Percentiles rank a stretch among this genome's conserved stretches.
Conservation (phyloP, 2,888 invertebrate genomes). For the Shargacucullia verbasci region DNA sequence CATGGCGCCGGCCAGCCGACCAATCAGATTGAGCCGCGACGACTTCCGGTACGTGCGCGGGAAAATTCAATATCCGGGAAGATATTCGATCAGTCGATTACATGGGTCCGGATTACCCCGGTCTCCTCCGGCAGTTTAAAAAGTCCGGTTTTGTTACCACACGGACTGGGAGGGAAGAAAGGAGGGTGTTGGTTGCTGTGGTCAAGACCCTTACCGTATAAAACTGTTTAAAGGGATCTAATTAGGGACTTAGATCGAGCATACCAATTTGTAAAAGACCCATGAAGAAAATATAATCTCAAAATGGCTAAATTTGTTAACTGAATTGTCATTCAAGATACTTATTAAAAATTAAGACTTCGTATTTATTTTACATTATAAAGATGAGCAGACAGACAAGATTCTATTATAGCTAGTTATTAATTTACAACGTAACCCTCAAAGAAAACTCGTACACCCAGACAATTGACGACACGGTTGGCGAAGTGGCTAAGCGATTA, state of each 20-base stretch:
- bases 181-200: background rate
- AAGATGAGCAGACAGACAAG: no score
- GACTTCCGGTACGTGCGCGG: slow-evolving; percentile 80
- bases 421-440: no score
- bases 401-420: no score
- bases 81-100: slow-evolving; percentile 83
- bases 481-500: no score
- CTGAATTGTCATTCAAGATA: no score
- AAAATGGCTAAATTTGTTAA: no score
- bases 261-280: background rate
- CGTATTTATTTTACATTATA: no score
- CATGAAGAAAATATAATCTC: no score
- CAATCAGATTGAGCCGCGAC: slow-evolving; percentile 74
- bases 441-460: no score
- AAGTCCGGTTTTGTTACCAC: slow-evolving; percentile 42
- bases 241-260: background rate
- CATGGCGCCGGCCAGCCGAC: slow-evolving; percentile 75
- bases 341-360: no score
- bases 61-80: slow-evolving; percentile 87
- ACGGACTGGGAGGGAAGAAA: background rate
- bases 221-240: background rate
- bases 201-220: background rate
- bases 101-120: slow-evolving; percentile 65
- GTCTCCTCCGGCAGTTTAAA: slow-evolving; percentile 66
- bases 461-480: no score